Evolutionary conservation across 2,113 vertebrate genomes (phyloP).

Genomic region (Spermophilus dauricus): DNA sequence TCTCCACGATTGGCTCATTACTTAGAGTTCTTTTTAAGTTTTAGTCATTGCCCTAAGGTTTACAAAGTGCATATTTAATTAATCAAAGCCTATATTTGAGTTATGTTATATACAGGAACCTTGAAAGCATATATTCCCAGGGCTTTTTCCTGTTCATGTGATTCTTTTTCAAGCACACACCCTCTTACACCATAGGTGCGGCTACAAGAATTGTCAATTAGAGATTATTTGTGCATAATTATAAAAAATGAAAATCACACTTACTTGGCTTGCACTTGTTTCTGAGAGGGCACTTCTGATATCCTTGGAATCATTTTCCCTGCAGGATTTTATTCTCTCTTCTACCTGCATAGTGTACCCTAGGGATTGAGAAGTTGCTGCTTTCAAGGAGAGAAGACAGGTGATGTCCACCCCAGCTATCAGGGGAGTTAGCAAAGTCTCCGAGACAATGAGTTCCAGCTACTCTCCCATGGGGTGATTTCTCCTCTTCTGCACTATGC

Average conservation of each 20-base stretch:
- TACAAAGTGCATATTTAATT: constrained; percentile 22
- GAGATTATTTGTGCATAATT: background rate
- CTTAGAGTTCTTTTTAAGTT: background rate
- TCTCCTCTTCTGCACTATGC: background rate
- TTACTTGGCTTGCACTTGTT: background rate
- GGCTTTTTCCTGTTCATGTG: background rate
- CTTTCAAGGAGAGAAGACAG: background rate
- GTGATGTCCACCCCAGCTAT: background rate
- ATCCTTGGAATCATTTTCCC: background rate
- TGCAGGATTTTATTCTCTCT: background rate
- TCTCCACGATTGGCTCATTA: background rate
- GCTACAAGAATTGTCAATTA: background rate
- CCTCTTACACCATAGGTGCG: too few species aligned
- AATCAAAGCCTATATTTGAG: background rate
- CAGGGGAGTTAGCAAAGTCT: constrained; percentile 49
- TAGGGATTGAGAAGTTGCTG: constrained; percentile 33
- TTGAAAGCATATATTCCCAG: background rate
- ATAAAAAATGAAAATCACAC: background rate
- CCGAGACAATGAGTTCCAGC: background rate
- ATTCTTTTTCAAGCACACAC: background rate
- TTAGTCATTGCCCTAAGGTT: background rate
- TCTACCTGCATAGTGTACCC: background rate
- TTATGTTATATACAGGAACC: background rate
- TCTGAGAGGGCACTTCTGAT: background rate
- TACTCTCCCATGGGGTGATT: background rate